Percentiles rank a stretch among this genome's conserved stretches.
Evolutionary conservation across 2,888 invertebrate species (phyloP).

Genomic region (Ashinkailepas kermadecensis): DNA sequence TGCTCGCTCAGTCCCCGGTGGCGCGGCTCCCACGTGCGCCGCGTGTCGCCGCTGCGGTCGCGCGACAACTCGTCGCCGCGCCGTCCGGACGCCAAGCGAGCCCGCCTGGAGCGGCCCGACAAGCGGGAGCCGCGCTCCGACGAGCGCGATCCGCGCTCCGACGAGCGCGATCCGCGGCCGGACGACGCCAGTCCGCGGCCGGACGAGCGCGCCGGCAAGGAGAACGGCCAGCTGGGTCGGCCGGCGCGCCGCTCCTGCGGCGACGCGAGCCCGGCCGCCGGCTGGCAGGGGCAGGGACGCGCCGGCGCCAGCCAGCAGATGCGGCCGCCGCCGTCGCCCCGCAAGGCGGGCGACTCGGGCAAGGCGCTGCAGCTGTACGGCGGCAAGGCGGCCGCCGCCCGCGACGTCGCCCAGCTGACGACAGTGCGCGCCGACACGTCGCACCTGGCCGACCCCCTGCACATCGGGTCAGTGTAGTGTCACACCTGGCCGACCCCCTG

Average conservation of each 20-base stretch:
- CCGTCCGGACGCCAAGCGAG: neutral
- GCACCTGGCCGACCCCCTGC: neutral
- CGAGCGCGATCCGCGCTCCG: neutral
- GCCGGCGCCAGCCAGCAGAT: neutral
- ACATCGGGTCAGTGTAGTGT: conserved; percentile 11
- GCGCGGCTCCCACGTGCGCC: neutral
- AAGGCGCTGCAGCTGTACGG: conserved; percentile 20
- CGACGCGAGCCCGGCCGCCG: neutral
- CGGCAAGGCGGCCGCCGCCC: neutral
- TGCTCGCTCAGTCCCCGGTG: neutral
- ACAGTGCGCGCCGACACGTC: neutral
- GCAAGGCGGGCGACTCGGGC: neutral
- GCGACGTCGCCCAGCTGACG: neutral
- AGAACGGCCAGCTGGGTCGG: neutral
- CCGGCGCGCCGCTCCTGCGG: neutral
- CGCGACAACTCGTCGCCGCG: conserved; percentile 4
- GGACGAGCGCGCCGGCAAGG: neutral
- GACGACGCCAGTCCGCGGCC: neutral
- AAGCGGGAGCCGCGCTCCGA: neutral
- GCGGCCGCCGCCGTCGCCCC: conserved; percentile 5
- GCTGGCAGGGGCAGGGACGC: neutral
- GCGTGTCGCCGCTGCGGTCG: neutral
- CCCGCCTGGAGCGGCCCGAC: neutral
- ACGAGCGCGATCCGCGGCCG: neutral
- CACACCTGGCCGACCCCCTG: neutral